These are phyloP conservation scores for Ophiothrix spiculata DNA, from an alignment of 35 echinoderm and acorn worm species.

Conservation along the genomic window DNA sequence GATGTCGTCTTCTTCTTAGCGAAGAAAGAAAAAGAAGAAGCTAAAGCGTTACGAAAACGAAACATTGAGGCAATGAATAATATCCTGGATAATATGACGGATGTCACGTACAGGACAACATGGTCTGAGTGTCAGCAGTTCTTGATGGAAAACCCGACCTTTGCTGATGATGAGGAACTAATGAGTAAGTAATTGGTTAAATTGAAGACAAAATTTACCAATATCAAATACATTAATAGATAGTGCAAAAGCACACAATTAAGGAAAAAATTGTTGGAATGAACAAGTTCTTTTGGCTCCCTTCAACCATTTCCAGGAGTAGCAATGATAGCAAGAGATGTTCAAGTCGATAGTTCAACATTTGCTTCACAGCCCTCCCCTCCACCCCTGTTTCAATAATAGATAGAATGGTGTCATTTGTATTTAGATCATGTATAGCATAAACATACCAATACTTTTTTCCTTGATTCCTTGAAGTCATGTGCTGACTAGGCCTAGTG, in stretches of 20 bases:
- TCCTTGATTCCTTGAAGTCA: no score
- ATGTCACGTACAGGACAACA: conserved; percentile 84
- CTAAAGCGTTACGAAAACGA: conserved; percentile 66
- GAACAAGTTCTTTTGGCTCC: no score
- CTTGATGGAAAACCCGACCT: conserved; percentile 89
- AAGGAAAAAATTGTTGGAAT: no score
- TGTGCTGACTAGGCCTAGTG: no score
- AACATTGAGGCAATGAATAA: conserved; percentile 95
- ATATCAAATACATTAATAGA: no score
- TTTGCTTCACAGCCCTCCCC: neutral
- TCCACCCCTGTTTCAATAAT: no score
- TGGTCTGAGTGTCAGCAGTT: conserved; percentile 97
- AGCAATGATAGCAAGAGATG: no score
- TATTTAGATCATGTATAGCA: no score
- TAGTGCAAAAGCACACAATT: neutral
- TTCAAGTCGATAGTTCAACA: neutral
- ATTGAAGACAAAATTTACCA: neutral
- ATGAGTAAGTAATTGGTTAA: conserved; percentile 59
- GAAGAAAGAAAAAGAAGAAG: conserved; percentile 92
- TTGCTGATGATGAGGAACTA: conserved; percentile 94
- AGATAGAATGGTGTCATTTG: no score
- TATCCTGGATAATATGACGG: conserved; percentile 90
- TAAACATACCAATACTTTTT: no score
- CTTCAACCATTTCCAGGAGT: no score
- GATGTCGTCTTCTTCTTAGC: conserved; percentile 90